Conservation (phyloP, 2,888 invertebrate genomes). For the Rhingia campestris region DNA sequence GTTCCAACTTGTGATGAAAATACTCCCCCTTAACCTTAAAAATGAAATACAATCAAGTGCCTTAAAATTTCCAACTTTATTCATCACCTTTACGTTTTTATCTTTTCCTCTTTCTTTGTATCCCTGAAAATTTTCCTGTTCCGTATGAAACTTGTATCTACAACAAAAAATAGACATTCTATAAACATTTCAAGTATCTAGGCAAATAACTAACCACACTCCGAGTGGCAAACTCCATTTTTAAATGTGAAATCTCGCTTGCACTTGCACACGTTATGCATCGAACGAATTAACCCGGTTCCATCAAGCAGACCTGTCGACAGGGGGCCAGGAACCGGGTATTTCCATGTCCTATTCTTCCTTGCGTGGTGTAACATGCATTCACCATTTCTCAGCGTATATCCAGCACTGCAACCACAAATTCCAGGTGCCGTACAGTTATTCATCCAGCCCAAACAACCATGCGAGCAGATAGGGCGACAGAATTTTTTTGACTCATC, state of each 20-base stretch:
- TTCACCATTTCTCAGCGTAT: constrained; percentile 78
- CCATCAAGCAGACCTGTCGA: constrained; percentile 79
- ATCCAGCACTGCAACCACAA: constrained; percentile 83
- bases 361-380: constrained; percentile 72
- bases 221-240: constrained; percentile 80
- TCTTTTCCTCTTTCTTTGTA: too few species aligned
- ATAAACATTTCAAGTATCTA: too few species aligned
- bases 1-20: too few species aligned
- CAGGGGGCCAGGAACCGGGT: constrained; percentile 7
- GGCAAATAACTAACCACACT: constrained; percentile 80
- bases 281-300: constrained; percentile 85
- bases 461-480: constrained; percentile 84
- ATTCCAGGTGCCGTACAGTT: constrained; percentile 82
- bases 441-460: constrained; percentile 77
- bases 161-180: too few species aligned
- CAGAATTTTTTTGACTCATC: constrained; percentile 86
- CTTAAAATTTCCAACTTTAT: too few species aligned
- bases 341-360: too few species aligned
- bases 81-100: too few species aligned
- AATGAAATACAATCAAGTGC: too few species aligned
- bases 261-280: constrained; percentile 85
- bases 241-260: constrained; percentile 83
- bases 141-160: too few species aligned
- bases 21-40: too few species aligned
- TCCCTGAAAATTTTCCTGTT: too few species aligned